phyloP scores from a whole-genome alignment of 2,797 vertebrate species.

The Urosaurus nigricauda region DNA sequence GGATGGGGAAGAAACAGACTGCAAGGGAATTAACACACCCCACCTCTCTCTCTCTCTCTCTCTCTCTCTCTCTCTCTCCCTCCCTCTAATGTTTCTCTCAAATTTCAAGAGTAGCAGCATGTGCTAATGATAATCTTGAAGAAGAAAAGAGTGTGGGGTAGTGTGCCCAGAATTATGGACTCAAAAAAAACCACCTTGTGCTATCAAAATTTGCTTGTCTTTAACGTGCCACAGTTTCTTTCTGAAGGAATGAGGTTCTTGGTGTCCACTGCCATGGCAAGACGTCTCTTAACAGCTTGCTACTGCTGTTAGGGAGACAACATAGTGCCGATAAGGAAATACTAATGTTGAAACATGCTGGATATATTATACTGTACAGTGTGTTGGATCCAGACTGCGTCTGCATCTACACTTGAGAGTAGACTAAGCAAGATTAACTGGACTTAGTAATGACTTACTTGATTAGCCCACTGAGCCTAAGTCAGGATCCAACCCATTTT shows the following conservation, averaged over 20 bases:
- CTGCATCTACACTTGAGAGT: neutral
- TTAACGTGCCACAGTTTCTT: too few species aligned
- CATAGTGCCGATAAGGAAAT: neutral
- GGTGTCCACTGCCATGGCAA: neutral
- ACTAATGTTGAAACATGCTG: neutral
- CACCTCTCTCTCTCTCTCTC: too few species aligned
- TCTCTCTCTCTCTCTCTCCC: neutral
- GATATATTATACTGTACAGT: neutral
- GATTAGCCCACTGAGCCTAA: neutral
- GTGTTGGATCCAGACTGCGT: neutral
- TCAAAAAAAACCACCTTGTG: neutral
- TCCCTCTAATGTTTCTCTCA: neutral
- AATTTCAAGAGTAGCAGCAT: neutral
- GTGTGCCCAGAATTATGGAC: neutral
- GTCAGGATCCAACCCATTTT: neutral
- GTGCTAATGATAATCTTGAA: neutral
- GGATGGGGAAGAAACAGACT: neutral
- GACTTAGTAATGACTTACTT: neutral
- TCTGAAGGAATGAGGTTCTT: neutral
- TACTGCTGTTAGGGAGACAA: too few species aligned
- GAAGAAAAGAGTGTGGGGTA: neutral
- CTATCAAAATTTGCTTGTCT: too few species aligned
- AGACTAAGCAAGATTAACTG: neutral
- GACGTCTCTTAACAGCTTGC: neutral
- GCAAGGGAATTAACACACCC: neutral